A percentile compares a stretch with the other conserved stretches of the same genome.
Conservation (phyloP, 2,113 vertebrate species). For the Chiloscyllium plagiosum region DNA sequence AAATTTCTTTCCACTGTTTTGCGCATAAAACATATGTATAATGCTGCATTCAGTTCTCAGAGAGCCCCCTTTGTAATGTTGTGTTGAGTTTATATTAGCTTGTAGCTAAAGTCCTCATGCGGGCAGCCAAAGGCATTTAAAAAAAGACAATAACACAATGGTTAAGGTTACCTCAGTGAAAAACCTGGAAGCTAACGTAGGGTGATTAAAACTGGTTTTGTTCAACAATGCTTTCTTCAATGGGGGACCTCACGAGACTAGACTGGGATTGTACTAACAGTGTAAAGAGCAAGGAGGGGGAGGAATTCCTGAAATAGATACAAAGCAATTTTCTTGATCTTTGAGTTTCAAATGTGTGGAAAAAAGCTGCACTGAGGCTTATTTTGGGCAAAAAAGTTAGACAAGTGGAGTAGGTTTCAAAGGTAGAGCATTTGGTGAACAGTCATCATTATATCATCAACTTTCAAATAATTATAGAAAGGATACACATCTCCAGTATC, state of each 20-base stretch:
- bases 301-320: slow-evolving; percentile 11
- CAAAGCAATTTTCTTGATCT: not conserved
- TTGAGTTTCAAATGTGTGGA: not conserved
- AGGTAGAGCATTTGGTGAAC: not conserved
- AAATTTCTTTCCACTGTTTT: not conserved
- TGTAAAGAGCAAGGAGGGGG: not conserved
- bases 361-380: not conserved
- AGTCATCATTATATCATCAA: not conserved
- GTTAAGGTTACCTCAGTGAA: not conserved
- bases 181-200: not conserved
- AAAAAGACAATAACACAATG: not conserved
- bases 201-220: slow-evolving; percentile 2
- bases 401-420: not conserved
- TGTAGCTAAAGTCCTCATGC: not conserved
- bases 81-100: not conserved
- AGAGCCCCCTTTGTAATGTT: not conserved
- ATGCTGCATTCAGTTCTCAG: not conserved
- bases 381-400: not conserved
- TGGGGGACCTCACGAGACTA: not conserved
- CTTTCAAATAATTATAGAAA: not conserved
- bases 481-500: not conserved
- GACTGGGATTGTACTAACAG: not conserved
- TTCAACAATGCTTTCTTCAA: not conserved
- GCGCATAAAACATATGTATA: not conserved
- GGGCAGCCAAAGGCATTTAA: not conserved